Evolutionary conservation across 2,888 invertebrate species (phyloP).

Genomic region (Acleris emargana): DNA sequence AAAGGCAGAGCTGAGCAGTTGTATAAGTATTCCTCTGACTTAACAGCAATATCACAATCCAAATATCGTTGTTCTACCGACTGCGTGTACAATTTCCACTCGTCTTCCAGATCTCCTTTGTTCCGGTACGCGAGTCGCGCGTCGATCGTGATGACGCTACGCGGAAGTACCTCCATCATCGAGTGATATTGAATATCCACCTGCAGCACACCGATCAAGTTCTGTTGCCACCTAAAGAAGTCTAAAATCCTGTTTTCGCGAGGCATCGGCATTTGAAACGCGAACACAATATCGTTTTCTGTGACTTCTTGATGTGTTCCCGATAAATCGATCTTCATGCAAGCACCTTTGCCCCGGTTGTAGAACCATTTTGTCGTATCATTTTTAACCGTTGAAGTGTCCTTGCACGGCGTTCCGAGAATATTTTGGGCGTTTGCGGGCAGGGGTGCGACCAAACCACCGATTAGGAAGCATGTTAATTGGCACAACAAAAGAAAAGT

Average conservation of each 20-base stretch:
- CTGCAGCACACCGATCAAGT: slow-evolving; percentile 95
- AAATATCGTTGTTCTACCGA: slow-evolving; percentile 92
- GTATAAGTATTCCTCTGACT: slow-evolving; percentile 89
- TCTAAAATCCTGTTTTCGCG: slow-evolving; percentile 89
- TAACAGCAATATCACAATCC: slow-evolving; percentile 88
- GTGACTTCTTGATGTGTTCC: slow-evolving; percentile 72
- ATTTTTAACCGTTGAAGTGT: slow-evolving; percentile 86
- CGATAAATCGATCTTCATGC: slow-evolving; percentile 73
- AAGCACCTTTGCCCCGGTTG: slow-evolving; percentile 87
- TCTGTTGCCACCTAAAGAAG: slow-evolving; percentile 99
- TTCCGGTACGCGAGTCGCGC: slow-evolving; percentile 93
- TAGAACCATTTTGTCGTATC: slow-evolving; percentile 91
- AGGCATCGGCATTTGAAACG: slow-evolving; percentile 94
- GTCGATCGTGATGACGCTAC: slow-evolving; percentile 90
- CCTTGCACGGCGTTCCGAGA: slow-evolving; percentile 92
- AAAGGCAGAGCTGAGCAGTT: slow-evolving; percentile 96
- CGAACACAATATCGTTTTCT: slow-evolving; percentile 94
- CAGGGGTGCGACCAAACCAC: slow-evolving; percentile 93
- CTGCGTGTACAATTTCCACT: slow-evolving; percentile 93
- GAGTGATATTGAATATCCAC: slow-evolving; percentile 91
- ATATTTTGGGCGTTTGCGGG: slow-evolving; percentile 93
- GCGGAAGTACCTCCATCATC: slow-evolving; percentile 84
- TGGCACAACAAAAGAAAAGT: slow-evolving; percentile 91
- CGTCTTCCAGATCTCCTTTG: slow-evolving; percentile 89
- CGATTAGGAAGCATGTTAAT: slow-evolving; percentile 95